Percentiles rank a stretch among this genome's conserved stretches.
Conservation (phyloP, 2,797 vertebrate genomes). For the Eremophila alpestris region DNA sequence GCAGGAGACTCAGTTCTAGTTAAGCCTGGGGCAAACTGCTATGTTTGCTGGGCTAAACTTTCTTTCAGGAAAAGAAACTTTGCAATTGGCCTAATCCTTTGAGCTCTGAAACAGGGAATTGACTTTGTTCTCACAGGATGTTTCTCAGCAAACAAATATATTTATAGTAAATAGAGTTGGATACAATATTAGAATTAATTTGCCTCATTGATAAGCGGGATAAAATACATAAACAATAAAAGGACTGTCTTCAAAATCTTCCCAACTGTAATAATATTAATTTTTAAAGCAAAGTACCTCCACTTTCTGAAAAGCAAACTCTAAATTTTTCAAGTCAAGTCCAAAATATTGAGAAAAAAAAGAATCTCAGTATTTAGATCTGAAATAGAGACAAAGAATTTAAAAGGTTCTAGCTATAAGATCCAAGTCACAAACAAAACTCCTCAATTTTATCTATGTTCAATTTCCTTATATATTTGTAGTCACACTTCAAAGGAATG, state of each 20-base stretch:
- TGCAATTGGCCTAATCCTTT: background rate
- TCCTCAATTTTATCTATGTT: background rate
- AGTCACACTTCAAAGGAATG: background rate
- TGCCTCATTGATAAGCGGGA: background rate
- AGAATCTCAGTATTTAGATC: background rate
- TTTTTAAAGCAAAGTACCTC: background rate
- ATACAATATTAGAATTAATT: background rate
- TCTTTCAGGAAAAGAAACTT: background rate
- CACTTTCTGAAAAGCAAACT: background rate
- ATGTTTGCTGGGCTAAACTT: background rate
- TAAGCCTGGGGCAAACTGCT: background rate
- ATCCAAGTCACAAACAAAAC: background rate
- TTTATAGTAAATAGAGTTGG: slow-evolving; percentile 25
- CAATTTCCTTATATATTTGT: background rate
- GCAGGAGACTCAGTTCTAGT: background rate
- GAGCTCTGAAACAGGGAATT: background rate
- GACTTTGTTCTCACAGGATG: slow-evolving; percentile 27
- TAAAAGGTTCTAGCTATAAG: background rate
- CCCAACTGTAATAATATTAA: background rate
- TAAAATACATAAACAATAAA: background rate
- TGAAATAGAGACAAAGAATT: background rate
- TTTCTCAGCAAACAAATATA: slow-evolving; percentile 27
- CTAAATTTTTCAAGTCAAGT: background rate
- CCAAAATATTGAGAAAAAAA: background rate
- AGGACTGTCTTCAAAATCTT: background rate